Evolutionary conservation across 2,888 invertebrate species (phyloP), one percentile per base, ranked within the genome.

Genomic region (Mesorhabditis spiculigera): DNA sequence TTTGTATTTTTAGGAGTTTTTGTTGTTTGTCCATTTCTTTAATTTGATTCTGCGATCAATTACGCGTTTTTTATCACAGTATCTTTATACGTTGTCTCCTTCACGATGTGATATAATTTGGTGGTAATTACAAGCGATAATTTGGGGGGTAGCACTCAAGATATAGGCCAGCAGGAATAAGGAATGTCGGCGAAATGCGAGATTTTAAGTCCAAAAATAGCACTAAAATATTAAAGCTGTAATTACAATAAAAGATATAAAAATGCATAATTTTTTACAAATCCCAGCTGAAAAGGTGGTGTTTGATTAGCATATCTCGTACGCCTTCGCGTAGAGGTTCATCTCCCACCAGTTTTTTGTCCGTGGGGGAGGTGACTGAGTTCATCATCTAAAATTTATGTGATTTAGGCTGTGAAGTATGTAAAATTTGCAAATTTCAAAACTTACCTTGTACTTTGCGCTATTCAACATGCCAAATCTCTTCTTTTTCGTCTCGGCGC

Each of bases 271-370:
- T 2, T 50, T 50, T 50, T 75, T 67, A 84, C 65, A 96, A 90
- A 87, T 97, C 96, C 97, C 97, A 97, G 85, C 95, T 95, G 88
- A 97, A 97, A 70, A 97, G 90, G 88, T 97, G 96, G 88, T 98
- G 97, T 88, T 97, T 97, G 8, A 97, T 96, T 71, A 98, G 90
- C 96, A 98, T 96, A 87, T 98, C 97, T 75, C 95, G 90, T 0
- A 98, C 96, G 43, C 88, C 89, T 71, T 89, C 88, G 73, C 87
- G 87, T 71, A 89, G 82, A 4, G 88, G 88, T 74, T 86, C 77
- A 13, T 81, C 79, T 3, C 71, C 76, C 42, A 68, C 68, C n/a
- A 68, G 67, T 65, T 75, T 69, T 28, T 71, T 68, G 62, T 78
- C 73, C 44, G 68, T 66, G 6, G 74, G 72, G 8, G 58, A 50